Percentiles rank a stretch among this genome's conserved stretches.
Evolutionary conservation across 1,140 invertebrate genomes (phyloP).

Genomic region (Aporrectodea caliginosa): DNA sequence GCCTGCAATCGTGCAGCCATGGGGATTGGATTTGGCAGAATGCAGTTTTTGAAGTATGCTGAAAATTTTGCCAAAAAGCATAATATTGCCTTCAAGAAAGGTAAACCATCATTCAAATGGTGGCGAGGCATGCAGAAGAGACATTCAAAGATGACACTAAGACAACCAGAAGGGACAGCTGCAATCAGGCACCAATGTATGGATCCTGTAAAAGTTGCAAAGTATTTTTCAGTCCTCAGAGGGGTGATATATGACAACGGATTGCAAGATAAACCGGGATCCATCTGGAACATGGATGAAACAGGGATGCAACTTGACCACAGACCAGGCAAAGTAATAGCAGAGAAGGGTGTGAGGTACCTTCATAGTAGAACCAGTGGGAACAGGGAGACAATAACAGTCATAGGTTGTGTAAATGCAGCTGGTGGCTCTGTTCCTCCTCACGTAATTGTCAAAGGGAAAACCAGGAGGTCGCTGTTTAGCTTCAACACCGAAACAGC

Average conservation of each 20-base stretch:
- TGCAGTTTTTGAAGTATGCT: background rate
- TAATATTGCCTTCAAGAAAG: background rate
- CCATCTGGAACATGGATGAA: constrained; percentile 58
- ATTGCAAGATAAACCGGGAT: background rate
- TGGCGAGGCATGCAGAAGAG: background rate
- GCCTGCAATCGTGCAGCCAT: background rate
- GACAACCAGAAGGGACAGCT: background rate
- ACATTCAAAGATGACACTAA: background rate
- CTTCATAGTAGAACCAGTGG: constrained; percentile 53
- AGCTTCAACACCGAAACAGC: background rate
- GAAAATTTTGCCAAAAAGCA: background rate
- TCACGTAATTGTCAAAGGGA: constrained; percentile 14
- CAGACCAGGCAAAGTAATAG: constrained; percentile 53
- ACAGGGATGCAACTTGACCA: constrained; percentile 56
- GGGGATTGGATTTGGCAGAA: background rate
- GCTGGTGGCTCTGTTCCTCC: background rate
- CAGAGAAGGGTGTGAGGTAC: constrained; percentile 50
- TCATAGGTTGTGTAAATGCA: constrained; percentile 17
- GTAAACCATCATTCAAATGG: background rate
- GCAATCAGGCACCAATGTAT: background rate
- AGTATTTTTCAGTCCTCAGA: background rate
- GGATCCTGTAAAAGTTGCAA: background rate
- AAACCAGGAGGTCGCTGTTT: constrained; percentile 8
- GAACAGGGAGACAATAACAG: constrained; percentile 37
- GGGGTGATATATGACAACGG: background rate